These are phyloP conservation scores for Periophthalmodon schlosseri DNA, from an alignment of 2,113 vertebrate genomes.

Conservation along the genomic window DNA sequence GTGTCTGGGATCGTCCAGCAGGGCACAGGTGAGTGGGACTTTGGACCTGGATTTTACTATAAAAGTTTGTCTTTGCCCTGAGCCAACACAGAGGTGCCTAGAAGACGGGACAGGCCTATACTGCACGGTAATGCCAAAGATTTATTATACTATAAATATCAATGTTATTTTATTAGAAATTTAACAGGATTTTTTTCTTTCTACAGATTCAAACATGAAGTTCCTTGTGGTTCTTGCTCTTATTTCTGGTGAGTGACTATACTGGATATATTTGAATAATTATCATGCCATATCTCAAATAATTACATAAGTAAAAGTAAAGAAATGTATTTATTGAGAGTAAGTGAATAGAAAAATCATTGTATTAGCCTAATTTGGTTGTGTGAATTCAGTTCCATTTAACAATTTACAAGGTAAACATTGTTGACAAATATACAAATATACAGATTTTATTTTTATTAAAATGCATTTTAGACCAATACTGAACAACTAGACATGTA, in stretches of 20 bases:
- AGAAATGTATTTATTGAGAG: too few relatives aligned
- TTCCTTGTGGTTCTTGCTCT: constrained; percentile 53
- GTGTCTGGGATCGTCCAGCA: constrained; percentile 45
- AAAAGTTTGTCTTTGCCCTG: constrained; percentile 2
- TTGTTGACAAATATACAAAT: too few relatives aligned
- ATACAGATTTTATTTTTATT: too few relatives aligned
- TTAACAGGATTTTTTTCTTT: not conserved
- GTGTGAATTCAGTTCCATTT: too few relatives aligned
- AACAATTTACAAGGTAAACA: too few relatives aligned
- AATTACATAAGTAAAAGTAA: too few relatives aligned
- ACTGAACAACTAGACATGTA: not conserved
- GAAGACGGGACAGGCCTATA: constrained; percentile 15
- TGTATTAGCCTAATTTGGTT: too few relatives aligned
- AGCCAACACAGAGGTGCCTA: constrained; percentile 15
- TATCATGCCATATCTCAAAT: not conserved
- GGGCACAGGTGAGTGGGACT: constrained; percentile 56
- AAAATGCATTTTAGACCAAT: not conserved
- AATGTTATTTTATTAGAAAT: too few relatives aligned
- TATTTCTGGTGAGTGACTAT: constrained; percentile 61
- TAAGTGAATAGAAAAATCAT: too few relatives aligned
- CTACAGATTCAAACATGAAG: constrained; percentile 61
- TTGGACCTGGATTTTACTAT: constrained; percentile 44
- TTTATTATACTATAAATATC: not conserved
- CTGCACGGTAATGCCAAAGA: constrained; percentile 20
- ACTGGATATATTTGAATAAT: rapidly evolving